Evolutionary conservation across 2,888 invertebrate species (phyloP).

Genomic region (Escarpia spicata): DNA sequence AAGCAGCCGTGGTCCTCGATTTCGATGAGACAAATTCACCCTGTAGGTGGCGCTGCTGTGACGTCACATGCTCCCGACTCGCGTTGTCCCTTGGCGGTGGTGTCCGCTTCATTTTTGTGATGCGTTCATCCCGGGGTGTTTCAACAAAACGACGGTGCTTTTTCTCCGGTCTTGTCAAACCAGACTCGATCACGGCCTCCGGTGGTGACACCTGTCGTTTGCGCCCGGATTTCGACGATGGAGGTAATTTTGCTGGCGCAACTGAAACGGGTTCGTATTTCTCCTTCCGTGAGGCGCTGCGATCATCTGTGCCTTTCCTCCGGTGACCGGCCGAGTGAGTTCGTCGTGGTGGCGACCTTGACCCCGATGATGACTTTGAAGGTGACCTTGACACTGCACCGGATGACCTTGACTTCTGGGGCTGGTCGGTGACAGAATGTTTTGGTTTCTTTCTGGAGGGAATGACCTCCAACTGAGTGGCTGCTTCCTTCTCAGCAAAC

Average conservation of each 20-base stretch:
- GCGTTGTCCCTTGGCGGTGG: neutral
- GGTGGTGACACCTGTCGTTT: neutral
- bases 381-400: neutral
- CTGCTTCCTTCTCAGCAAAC: neutral
- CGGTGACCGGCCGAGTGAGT: neutral
- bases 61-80: neutral
- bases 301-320: neutral
- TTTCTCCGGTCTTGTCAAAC: neutral
- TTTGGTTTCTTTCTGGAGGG: neutral
- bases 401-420: neutral
- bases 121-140: neutral
- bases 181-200: neutral
- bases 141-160: neutral
- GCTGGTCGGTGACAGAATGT: neutral
- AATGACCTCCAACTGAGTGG: neutral
- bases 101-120: neutral
- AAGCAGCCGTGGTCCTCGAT: neutral
- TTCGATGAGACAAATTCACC: neutral
- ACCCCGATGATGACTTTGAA: neutral
- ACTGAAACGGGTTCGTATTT: neutral
- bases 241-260: neutral
- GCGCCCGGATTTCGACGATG: neutral
- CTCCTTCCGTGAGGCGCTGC: neutral
- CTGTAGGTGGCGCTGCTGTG: neutral
- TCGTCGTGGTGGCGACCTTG: neutral